Percentiles rank a stretch among this genome's conserved stretches.
phyloP scores from a whole-genome alignment of 2,113 vertebrate genomes.

The Myrmophylax atrothorax region DNA sequence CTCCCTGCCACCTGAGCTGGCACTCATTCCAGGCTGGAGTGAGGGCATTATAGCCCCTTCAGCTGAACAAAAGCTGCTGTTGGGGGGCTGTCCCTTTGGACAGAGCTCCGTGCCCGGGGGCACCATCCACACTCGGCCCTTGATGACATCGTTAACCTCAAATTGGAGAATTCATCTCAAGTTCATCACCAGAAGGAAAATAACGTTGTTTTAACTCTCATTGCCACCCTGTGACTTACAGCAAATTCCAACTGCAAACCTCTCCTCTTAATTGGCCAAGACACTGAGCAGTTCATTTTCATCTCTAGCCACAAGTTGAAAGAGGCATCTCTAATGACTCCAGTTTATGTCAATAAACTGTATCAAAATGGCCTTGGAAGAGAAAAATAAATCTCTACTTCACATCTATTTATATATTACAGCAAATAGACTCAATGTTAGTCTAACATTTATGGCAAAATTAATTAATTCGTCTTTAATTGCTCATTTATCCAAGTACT shows the following conservation, averaged over 20 bases:
- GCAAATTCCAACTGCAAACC: neutral
- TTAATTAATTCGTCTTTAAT: neutral
- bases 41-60: slow-evolving; percentile 1
- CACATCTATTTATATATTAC: neutral
- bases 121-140: neutral
- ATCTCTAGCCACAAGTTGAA: neutral
- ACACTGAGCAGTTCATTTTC: neutral
- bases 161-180: neutral
- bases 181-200: neutral
- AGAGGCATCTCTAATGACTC: neutral
- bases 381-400: neutral
- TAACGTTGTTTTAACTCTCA: neutral
- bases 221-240: neutral
- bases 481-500: neutral
- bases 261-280: slow-evolving; percentile 10
- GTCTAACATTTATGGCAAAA: neutral
- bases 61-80: neutral
- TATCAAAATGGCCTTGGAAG: neutral
- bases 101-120: neutral
- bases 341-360: slow-evolving; percentile 9
- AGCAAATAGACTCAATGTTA: neutral
- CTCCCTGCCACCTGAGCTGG: slow-evolving; percentile 18
- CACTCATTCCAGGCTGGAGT: neutral
- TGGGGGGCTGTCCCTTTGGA: neutral
- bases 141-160: neutral